phyloP scores from a whole-genome alignment of 2,888 invertebrate species.

The Quadroppia sp. region DNA sequence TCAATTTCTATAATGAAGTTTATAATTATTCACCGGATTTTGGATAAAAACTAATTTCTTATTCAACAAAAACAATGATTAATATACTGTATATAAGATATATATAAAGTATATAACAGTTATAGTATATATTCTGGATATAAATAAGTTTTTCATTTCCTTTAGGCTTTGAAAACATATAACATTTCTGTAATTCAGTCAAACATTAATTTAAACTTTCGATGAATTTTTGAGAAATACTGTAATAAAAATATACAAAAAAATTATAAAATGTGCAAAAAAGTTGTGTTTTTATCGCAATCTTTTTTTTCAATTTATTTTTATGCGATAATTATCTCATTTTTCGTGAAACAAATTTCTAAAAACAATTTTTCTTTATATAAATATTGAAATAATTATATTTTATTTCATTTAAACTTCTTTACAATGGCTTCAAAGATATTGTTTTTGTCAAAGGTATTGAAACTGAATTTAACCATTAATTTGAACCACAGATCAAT shows the following conservation, averaged over 20 bases:
- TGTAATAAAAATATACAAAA: not conserved
- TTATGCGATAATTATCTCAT: too few relatives aligned
- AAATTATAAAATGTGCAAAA: too few relatives aligned
- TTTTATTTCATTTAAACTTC: not conserved
- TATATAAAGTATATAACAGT: too few relatives aligned
- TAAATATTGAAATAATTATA: too few relatives aligned
- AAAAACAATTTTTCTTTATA: too few relatives aligned
- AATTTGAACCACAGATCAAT: not conserved
- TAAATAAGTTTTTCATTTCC: slow-evolving; percentile 26
- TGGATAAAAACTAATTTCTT: not conserved
- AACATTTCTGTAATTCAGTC: too few relatives aligned
- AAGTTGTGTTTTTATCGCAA: too few relatives aligned
- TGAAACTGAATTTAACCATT: not conserved
- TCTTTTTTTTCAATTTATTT: too few relatives aligned
- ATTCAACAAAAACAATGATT: slow-evolving; percentile 3
- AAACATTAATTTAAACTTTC: too few relatives aligned
- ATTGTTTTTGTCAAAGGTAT: not conserved
- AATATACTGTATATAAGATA: not conserved
- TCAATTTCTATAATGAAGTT: not conserved
- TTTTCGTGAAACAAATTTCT: too few relatives aligned
- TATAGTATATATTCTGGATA: not conserved
- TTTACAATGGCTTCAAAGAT: slow-evolving; percentile 19
- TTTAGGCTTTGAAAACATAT: not conserved
- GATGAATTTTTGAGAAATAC: not conserved
- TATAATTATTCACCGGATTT: slow-evolving; percentile 11